These are phyloP conservation scores for Lacanobia wlatinum DNA, from an alignment of 2,888 invertebrate species.

Conservation along the genomic window DNA sequence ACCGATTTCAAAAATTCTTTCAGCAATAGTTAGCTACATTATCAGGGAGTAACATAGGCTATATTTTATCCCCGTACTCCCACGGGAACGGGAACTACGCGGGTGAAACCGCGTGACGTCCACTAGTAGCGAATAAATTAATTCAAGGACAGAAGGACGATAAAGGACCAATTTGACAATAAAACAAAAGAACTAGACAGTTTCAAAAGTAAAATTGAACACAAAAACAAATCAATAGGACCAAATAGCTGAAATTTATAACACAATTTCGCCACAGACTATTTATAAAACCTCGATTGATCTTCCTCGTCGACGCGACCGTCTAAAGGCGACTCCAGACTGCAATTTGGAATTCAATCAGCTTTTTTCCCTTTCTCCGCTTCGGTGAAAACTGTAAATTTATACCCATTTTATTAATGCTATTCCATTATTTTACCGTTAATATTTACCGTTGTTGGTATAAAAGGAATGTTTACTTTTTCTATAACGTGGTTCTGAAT, in stretches of 20 bases:
- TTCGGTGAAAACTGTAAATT: slow-evolving; percentile 71
- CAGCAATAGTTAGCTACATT: too few relatives aligned
- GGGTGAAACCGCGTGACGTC: too few relatives aligned
- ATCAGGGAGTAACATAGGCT: too few relatives aligned
- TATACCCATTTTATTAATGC: slow-evolving; percentile 71
- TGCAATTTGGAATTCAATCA: slow-evolving; percentile 85
- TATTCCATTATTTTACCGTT: slow-evolving; percentile 64
- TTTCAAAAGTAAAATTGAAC: not conserved
- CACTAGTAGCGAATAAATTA: too few relatives aligned
- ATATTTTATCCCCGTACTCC: too few relatives aligned
- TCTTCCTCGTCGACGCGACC: slow-evolving; percentile 44
- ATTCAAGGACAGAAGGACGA: not conserved
- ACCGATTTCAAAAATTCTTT: too few relatives aligned
- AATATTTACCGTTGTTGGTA: slow-evolving; percentile 41
- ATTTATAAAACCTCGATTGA: slow-evolving; percentile 43
- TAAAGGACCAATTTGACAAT: not conserved
- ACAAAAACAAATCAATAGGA: not conserved
- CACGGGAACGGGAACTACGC: too few relatives aligned
- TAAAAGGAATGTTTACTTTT: slow-evolving; percentile 21
- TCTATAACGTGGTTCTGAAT: not conserved
- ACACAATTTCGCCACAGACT: slow-evolving; percentile 34
- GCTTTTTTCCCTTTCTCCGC: slow-evolving; percentile 73
- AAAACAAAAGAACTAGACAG: not conserved
- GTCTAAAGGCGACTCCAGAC: slow-evolving; percentile 68
- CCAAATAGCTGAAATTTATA: slow-evolving; percentile 5